Conservation (phyloP, 1,140 invertebrate species). For the Panagrolaimus sp. region DNA sequence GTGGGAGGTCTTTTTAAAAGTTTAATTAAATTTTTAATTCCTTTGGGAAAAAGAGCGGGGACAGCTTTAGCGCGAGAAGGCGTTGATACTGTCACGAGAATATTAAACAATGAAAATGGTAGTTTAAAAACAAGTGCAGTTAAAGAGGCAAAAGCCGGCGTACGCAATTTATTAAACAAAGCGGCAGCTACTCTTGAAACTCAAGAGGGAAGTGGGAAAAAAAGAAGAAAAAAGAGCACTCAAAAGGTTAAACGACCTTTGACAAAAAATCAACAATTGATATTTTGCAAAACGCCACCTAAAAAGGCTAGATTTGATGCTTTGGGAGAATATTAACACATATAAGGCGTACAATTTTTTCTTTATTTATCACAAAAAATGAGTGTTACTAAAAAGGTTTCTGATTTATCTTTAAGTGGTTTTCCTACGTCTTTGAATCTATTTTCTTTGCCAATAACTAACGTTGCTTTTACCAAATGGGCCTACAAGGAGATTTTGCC, state of each 20-base stretch:
- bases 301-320: too few species aligned
- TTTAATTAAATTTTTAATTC: background rate
- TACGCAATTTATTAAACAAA: background rate
- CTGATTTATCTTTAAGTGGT: background rate
- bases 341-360: too few species aligned
- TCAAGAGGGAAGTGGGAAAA: background rate
- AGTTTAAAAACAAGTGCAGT: background rate
- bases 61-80: background rate
- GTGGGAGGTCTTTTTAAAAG: background rate
- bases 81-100: background rate
- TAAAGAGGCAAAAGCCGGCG: background rate
- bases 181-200: background rate
- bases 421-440: slow-evolving; percentile 1
- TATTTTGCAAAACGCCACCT: too few species aligned
- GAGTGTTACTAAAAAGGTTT: background rate
- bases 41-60: background rate
- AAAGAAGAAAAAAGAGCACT: background rate
- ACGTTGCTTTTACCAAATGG: background rate
- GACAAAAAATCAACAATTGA: too few species aligned
- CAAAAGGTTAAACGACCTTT: background rate
- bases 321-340: background rate
- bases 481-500: background rate
- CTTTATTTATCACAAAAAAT: background rate
- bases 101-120: background rate
- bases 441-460: background rate